Evolutionary conservation across 2,113 vertebrate genomes (phyloP).

Genomic region (Paraplagusia blochii): DNA sequence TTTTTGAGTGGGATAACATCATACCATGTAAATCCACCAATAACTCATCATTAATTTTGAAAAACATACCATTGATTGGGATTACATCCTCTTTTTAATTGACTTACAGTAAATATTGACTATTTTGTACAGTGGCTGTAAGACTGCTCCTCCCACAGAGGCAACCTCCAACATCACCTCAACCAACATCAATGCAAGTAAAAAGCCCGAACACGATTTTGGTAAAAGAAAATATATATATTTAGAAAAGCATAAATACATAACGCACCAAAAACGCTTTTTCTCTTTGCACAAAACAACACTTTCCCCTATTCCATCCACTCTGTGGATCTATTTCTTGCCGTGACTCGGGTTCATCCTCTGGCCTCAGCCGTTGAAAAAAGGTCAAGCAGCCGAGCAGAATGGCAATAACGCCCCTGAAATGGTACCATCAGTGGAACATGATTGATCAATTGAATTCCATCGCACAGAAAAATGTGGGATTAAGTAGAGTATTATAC

Average conservation of each 20-base stretch:
- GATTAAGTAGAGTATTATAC: slow-evolving; percentile 99
- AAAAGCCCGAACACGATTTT: slow-evolving; percentile 39
- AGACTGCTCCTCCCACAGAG: slow-evolving; percentile 40
- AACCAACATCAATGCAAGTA: slow-evolving; percentile 51
- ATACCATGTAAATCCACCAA: no score
- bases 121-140: slow-evolving; percentile 93
- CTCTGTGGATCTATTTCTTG: slow-evolving; percentile 78
- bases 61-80: slow-evolving; percentile 88
- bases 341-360: slow-evolving; percentile 80
- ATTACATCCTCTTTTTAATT: slow-evolving; percentile 90
- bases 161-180: slow-evolving; percentile 55
- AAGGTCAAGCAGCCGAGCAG: slow-evolving; percentile 89
- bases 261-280: not conserved
- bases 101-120: slow-evolving; percentile 98
- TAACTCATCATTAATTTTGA: slow-evolving; percentile 44
- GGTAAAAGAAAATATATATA: slow-evolving; percentile 52
- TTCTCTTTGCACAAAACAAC: slow-evolving; percentile 39
- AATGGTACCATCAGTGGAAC: slow-evolving; percentile 99
- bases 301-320: slow-evolving; percentile 67
- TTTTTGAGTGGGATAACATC: no score
- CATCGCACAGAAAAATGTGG: slow-evolving; percentile 98
- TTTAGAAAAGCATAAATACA: slow-evolving; percentile 46
- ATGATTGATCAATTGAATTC: slow-evolving; percentile 99
- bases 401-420: slow-evolving; percentile 98
- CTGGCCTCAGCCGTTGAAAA: slow-evolving; percentile 80